Conservation (phyloP, 92 coral and sea anemone species). For the Scolanthus callimorphus region DNA sequence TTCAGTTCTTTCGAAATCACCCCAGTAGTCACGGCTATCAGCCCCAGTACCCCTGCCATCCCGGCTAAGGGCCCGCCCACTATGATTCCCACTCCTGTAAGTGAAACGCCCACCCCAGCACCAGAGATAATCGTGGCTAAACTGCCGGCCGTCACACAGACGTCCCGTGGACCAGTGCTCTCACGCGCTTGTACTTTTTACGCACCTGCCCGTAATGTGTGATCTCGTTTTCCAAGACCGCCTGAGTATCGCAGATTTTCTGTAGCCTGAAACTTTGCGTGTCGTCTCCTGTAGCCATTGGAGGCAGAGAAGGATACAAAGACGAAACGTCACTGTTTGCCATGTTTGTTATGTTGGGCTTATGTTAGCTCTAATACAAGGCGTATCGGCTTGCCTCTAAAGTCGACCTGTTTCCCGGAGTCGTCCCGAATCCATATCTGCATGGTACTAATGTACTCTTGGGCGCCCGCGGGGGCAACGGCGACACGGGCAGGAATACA, state of each 20-base stretch:
- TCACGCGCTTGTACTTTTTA: constrained; percentile 24
- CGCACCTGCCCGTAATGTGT: constrained; percentile 11
- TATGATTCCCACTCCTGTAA: no score
- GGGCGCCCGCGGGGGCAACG: not conserved
- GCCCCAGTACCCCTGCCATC: constrained; percentile 6
- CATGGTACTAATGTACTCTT: not conserved
- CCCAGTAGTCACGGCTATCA: no score
- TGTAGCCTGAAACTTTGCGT: constrained; percentile 21
- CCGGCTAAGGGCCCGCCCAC: constrained; percentile 18
- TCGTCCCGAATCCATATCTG: constrained; percentile 9
- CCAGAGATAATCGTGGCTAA: no score
- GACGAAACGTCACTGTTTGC: constrained; percentile 10
- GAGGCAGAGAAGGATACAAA: no score
- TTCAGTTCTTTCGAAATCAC: no score
- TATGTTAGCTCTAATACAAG: constrained; percentile 23
- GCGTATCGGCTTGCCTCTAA: constrained; percentile 5
- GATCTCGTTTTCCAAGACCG: constrained; percentile 16
- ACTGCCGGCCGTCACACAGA: no score
- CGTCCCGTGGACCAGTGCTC: no score
- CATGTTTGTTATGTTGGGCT: not conserved
- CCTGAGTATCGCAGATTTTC: constrained; percentile 22
- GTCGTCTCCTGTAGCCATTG: not conserved
- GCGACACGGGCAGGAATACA: not conserved
- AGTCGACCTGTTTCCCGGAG: constrained; percentile 6
- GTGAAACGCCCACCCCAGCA: no score